A percentile compares a stretch with the other conserved stretches of the same genome.
These are phyloP conservation scores for Platycercus adscitus DNA, from an alignment of 2,113 vertebrate genomes.

Conservation along the genomic window DNA sequence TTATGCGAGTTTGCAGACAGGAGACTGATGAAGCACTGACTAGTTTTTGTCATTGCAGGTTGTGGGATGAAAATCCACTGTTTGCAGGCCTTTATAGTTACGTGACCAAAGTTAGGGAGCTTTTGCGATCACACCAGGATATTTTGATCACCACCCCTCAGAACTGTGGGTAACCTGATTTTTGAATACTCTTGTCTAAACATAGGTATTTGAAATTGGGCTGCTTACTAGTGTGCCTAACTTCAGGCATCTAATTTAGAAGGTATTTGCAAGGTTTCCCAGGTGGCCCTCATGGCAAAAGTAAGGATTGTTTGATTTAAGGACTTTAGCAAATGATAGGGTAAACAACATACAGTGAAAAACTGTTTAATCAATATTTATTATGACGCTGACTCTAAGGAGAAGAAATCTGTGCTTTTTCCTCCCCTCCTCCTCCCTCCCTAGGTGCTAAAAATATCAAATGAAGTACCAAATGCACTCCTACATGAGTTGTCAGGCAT, in stretches of 20 bases:
- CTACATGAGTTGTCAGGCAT: accelerated
- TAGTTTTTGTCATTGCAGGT: not conserved
- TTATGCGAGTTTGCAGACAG: not conserved
- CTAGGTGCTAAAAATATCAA: not conserved
- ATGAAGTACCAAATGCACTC: not conserved
- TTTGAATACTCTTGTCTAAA: not conserved
- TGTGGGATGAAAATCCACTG: not conserved
- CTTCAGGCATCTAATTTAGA: not conserved
- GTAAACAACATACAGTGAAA: not conserved
- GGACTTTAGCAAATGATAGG: not conserved
- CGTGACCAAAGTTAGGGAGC: not conserved
- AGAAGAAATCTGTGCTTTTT: not conserved
- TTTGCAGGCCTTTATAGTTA: not conserved
- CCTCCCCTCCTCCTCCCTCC: accelerated
- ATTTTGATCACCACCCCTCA: not conserved
- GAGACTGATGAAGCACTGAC: not conserved
- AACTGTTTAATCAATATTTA: not conserved
- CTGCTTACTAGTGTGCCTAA: not conserved
- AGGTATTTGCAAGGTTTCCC: not conserved
- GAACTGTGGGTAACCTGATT: not conserved
- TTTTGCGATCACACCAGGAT: not conserved
- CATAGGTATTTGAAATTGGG: not conserved
- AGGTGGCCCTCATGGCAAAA: not conserved
- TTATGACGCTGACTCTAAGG: not conserved
- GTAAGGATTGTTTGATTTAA: not conserved